Evolutionary conservation across 2,113 vertebrate genomes (phyloP).

Genomic region (Pollachius pollachius): DNA sequence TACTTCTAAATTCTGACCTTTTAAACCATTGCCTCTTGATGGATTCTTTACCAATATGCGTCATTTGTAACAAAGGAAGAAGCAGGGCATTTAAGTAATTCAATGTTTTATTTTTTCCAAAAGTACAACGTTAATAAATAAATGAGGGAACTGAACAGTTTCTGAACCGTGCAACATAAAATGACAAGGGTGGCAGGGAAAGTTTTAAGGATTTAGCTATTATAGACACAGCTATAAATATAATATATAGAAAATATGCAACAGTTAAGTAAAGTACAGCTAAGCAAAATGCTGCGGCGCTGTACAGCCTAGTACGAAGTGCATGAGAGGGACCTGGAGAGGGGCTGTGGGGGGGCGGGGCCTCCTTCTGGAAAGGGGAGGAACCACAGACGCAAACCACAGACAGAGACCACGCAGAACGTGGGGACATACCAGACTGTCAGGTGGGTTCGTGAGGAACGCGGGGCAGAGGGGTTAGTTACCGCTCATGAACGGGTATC

Average conservation of each 20-base stretch:
- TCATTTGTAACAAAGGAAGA: constrained; percentile 77
- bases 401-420: constrained; percentile 63
- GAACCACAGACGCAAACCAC: constrained; percentile 62
- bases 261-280: constrained; percentile 32
- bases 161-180: constrained; percentile 72
- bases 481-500: neutral
- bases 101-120: constrained; percentile 83
- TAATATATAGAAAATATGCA: neutral
- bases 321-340: constrained; percentile 78
- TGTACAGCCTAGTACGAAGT: constrained; percentile 52
- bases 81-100: constrained; percentile 77
- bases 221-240: constrained; percentile 62
- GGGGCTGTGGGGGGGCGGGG: constrained; percentile 66
- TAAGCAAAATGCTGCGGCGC: constrained; percentile 44
- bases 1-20: too few relatives aligned
- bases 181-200: constrained; percentile 71
- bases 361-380: constrained; percentile 86
- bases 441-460: constrained; percentile 20
- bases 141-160: constrained; percentile 82
- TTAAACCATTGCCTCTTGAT: too few relatives aligned
- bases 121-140: constrained; percentile 84
- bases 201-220: constrained; percentile 29
- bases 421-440: constrained; percentile 48
- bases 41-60: too few relatives aligned
- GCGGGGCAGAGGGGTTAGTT: neutral